phyloP scores from a whole-genome alignment of 2,797 vertebrate genomes.

The Lophius americanus region DNA sequence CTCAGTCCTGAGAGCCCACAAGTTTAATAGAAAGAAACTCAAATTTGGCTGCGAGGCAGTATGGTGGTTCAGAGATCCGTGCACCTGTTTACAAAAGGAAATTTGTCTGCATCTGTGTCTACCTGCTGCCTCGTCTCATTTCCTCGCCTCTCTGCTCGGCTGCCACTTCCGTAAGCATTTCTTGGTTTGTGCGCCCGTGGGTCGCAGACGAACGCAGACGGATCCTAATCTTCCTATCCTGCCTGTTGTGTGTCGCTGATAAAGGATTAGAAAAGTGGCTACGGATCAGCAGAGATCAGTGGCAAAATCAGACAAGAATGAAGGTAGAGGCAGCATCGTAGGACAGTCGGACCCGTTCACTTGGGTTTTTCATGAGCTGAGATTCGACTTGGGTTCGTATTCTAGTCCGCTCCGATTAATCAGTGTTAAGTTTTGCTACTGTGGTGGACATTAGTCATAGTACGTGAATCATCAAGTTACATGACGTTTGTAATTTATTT shows the following conservation, averaged over 20 bases:
- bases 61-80: conserved; percentile 15
- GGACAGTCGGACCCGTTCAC: not conserved
- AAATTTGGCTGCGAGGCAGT: not conserved
- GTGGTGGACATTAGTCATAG: no score
- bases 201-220: not conserved
- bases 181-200: not conserved
- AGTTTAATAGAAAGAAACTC: conserved; percentile 19
- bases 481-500: not conserved
- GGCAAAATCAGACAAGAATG: conserved; percentile 28
- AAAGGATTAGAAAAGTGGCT: conserved; percentile 66
- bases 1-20: conserved; percentile 3
- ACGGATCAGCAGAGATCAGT: conserved; percentile 39
- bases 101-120: conserved; percentile 28
- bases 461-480: no score
- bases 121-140: conserved; percentile 36
- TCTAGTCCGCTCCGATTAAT: no score
- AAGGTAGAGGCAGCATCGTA: conserved; percentile 29
- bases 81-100: conserved; percentile 43
- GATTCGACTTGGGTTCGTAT: no score
- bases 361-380: no score
- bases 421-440: no score
- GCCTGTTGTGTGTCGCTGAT: conserved; percentile 72
- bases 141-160: conserved; percentile 34
- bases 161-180: conserved; percentile 33
- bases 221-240: conserved; percentile 65